A percentile compares a stretch with the other conserved stretches of the same genome.
Conservation (phyloP, 2,113 vertebrate species). For the Theristicus caerulescens region DNA sequence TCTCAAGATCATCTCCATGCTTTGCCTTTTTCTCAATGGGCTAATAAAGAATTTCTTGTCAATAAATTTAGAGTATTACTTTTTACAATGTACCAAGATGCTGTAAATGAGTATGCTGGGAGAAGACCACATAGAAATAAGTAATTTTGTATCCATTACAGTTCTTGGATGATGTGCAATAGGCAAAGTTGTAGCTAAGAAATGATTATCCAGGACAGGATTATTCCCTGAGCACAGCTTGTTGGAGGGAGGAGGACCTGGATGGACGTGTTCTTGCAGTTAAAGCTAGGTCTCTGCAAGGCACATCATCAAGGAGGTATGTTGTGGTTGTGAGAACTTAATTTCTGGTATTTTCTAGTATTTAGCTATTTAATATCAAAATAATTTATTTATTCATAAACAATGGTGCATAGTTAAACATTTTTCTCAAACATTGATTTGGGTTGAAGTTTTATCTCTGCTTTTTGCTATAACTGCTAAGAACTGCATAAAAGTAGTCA, state of each 20-base stretch:
- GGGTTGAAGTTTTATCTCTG: background rate
- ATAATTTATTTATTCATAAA: background rate
- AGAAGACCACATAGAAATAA: background rate
- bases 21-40: background rate
- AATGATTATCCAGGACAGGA: background rate
- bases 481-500: background rate
- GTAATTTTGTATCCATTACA: background rate
- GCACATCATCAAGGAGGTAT: background rate
- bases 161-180: background rate
- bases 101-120: background rate
- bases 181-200: background rate
- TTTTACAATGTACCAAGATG: background rate
- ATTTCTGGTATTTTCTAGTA: background rate
- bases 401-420: background rate
- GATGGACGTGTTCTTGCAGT: background rate
- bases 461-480: background rate
- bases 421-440: background rate
- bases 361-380: background rate
- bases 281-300: background rate
- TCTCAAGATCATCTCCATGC: background rate
- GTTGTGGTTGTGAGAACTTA: background rate
- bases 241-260: background rate
- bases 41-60: background rate
- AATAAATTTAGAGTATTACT: background rate
- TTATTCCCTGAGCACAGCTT: background rate